Base-by-base conservation (phyloP, 2,113 vertebrate genomes). In the Bucco capensis region DNA sequence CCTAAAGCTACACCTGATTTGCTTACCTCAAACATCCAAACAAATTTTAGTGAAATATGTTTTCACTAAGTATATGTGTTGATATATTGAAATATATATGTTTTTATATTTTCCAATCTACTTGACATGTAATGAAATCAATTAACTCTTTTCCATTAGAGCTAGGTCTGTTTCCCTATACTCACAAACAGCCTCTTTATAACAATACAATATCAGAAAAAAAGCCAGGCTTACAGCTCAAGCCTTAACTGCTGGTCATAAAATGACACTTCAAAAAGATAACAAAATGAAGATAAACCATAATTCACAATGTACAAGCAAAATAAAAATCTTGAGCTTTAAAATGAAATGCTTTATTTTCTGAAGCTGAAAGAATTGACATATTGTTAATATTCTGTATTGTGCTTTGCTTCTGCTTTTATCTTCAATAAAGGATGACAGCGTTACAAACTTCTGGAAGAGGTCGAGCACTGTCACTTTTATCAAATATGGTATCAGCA, bases 361-460 rank as follows among this genome's bases (percentile, higher is more conserved):
- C 31, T 73, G 51, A 77, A 74, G 46, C 11, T 35, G 25, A 75
- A 85, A 71, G 69, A 91, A 93, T 54, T 83, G 87, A 53, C 50
- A 7, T 1, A 35, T 24, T 76, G 40, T 92, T 93, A 89, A 89
- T 93, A 96, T 91, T 91, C 89, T 67, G 44, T 22, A 49, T 75
- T 70, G 71, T 60, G 57, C 67, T 83, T 89, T 74, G 44, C 78
- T 89, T 30, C 42, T 0, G 6, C 74, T 54, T 82, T 94, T 95
- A 90, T 92, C 90, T 96, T 92, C 74, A 77, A 1, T 85, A 96
- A 93, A 82, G 58, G 46, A 73, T 89, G 92, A 79, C 86, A 92
- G 50, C 24, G 54, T 76, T 89, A 90, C 90, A 84, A 95, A 90
- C 70, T 95, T 96, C 77, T 82, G 58, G 71, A 89, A 64, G 89